phyloP scores from a whole-genome alignment of 2,888 invertebrate genomes.

The Euzetes globulus region DNA sequence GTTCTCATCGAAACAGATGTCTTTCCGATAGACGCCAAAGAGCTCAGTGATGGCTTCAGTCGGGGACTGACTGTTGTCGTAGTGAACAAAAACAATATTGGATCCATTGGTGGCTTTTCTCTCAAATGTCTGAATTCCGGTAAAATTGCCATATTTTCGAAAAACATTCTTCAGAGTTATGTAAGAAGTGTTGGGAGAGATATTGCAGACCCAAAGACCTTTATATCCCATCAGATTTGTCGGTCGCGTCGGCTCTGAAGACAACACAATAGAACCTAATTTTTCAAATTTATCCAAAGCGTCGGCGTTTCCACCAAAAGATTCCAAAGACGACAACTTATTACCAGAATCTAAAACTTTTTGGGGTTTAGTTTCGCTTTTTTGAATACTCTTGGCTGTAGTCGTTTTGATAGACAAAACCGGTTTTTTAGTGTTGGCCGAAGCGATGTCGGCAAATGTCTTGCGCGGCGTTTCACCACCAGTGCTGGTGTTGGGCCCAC shows the following conservation, averaged over 20 bases:
- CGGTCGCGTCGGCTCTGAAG: not conserved
- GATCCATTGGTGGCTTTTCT: constrained; percentile 34
- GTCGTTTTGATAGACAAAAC: not conserved
- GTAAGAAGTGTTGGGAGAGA: constrained; percentile 30
- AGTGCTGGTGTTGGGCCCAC: not conserved
- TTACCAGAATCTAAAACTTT: not conserved
- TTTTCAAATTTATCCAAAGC: constrained; percentile 2
- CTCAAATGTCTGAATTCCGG: constrained; percentile 36
- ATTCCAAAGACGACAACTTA: constrained; percentile 12
- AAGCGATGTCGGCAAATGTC: constrained; percentile 19
- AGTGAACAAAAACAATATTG: constrained; percentile 35
- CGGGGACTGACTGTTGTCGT: constrained; percentile 33
- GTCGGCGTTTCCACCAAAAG: not conserved
- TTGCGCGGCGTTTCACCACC: not conserved
- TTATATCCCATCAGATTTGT: constrained; percentile 35
- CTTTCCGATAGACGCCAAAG: constrained; percentile 24
- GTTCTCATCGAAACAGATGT: constrained; percentile 28
- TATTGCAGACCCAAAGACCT: constrained; percentile 35
- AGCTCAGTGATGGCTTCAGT: constrained; percentile 31
- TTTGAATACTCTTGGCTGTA: not conserved
- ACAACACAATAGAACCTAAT: not conserved
- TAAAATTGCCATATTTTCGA: constrained; percentile 35
- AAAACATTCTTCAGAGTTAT: constrained; percentile 31
- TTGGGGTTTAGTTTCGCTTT: not conserved
- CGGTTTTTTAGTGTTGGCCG: constrained; percentile 25